phyloP scores from a whole-genome alignment of 2,888 invertebrate genomes.

The Cremastobaeus sp. region DNA sequence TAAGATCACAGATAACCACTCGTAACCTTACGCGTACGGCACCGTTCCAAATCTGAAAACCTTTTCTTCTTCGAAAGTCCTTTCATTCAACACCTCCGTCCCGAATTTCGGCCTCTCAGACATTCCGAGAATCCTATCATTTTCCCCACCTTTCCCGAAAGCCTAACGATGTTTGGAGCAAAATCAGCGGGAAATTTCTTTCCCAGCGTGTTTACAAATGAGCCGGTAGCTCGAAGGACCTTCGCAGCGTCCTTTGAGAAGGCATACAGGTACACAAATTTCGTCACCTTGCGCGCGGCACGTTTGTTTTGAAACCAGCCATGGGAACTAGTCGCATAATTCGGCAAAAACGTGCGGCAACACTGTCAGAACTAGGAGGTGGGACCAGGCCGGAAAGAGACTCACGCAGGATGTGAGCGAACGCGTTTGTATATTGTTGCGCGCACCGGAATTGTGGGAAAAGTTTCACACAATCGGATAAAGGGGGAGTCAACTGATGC shows the following conservation, averaged over 20 bases:
- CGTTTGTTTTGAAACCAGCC: constrained; percentile 29
- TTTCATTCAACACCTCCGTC: no score
- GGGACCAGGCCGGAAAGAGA: constrained; percentile 54
- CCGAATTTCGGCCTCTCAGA: no score
- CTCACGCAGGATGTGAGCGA: constrained; percentile 57
- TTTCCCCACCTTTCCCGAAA: no score
- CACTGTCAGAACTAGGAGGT: constrained; percentile 37
- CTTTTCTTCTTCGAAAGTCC: no score
- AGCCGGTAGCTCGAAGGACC: constrained; percentile 3
- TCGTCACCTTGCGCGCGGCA: constrained; percentile 18
- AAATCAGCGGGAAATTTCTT: no score
- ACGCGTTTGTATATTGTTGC: constrained; percentile 50
- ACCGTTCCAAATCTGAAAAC: no score
- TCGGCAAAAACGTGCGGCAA: constrained; percentile 49
- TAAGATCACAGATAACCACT: no score
- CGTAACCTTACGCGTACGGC: no score
- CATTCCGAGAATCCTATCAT: no score
- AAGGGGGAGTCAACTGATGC: constrained; percentile 49
- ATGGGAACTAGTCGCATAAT: constrained; percentile 38
- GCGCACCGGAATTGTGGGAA: constrained; percentile 58
- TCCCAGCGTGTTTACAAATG: constrained; percentile 2
- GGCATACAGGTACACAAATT: constrained; percentile 13
- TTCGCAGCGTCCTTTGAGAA: constrained; percentile 8
- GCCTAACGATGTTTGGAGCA: no score
- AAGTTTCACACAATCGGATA: constrained; percentile 52